Base-by-base conservation (phyloP, 1,140 invertebrate species). In the Teleogryllus occipitalis region DNA sequence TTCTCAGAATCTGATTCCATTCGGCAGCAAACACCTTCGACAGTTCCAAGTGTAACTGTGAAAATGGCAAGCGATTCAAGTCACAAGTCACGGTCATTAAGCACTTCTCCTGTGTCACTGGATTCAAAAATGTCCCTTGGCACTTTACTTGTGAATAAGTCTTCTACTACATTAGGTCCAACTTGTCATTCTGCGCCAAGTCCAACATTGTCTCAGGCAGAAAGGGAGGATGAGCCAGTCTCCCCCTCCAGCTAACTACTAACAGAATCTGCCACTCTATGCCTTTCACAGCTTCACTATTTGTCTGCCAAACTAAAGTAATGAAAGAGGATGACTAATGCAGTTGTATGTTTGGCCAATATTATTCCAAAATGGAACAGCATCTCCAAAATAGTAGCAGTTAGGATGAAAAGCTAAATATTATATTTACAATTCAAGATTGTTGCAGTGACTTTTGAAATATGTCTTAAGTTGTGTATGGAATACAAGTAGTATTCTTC, bases 1-100 rank as follows among this genome's bases (percentile, higher is more conserved):
- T 81, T 83, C 0, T 83, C 83, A 48, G 82, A 83, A 72, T 82
- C 82, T 7, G 81, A 80, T 27, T 74, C 77, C n/a, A 74, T 76
- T 73, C 77, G 77, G 39, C 80, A 78, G 47, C 77, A 78, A 65
- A 72, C 78, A 65, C 21, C 78, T 8, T 79, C 80, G 5, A 73
- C 78, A 12, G 77, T 77, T 15, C 75, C 80, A n/a, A 79, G 75
- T 39, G 21, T 78, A 14, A 74, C 77, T 21, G 77, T 78, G 74
- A 81, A 78, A 47, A 22, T 81, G 22, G 77, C 80, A 21, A 47
- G 73, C 15, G 65, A 74, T 47, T 21, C 21, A 47, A 74, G 54
- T 22, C 46, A 46, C 46, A 75, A n/a, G n/a, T 48, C 22, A 47
- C 22, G 54, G 22, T 77, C 79, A 54, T 74, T 47, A 7, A 72